Base-by-base conservation (phyloP, 1,140 invertebrate genomes). In the Xylocopa sonorina region DNA sequence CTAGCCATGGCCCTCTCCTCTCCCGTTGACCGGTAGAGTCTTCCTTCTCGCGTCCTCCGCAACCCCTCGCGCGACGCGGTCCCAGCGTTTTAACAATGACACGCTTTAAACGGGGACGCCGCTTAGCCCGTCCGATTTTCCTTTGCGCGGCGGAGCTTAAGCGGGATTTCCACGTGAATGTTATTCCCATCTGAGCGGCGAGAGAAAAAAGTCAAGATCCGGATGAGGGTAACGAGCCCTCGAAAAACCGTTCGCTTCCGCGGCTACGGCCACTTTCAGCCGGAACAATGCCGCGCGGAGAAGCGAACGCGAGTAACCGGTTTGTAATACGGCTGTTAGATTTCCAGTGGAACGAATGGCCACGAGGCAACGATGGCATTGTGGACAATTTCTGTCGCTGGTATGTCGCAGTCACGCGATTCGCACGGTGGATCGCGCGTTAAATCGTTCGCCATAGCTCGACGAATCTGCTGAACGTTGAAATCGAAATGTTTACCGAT, bases 51-150 rank as follows among this genome's bases (percentile, higher is more conserved):
- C 27, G 43, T 32, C 24, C 43, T 32, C n/a, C 12, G 6, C 63
- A 50, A n/a, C 27, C n/a, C 29, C 29, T n/a, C 64, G 14, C n/a
- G n/a, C n/a, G n/a, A n/a, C n/a, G 7, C 41, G 67, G 16, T 55
- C 50, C 24, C 55, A 72, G 48, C 53, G 55, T 72, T 72, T 72
- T 50, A 62, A 73, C 71, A 62, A 62, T 51, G 57, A 50, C 32
- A 73, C 55, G 43, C 7, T 46, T 72, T 46, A 72, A 72, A 72
- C 69, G 38, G 27, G 69, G 1, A 71, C 38, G 21, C 18, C 7
- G 38, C 38, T 67, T 67, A 12, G 27, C 12, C 3, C 5, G 18
- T 48, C 48, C 64, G 46, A 34, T n/a, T 50, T 67, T 67, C 64
- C n/a, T 67, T 67, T 58, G 21, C 18, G 7, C 29, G 2, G 0